Conservation (phyloP, 2,797 vertebrate species). For the Dermochelys coriacea region DNA sequence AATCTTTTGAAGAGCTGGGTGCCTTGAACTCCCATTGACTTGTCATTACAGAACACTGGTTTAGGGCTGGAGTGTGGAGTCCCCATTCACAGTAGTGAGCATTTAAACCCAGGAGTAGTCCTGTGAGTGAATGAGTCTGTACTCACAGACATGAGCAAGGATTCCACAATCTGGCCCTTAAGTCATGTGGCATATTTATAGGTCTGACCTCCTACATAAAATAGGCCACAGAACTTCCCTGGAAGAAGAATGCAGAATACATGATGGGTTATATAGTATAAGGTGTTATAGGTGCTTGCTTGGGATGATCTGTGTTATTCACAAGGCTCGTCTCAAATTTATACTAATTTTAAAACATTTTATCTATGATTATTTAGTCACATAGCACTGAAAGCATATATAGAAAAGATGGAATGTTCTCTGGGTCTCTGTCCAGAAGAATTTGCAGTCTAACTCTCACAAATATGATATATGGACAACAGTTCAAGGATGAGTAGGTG, state of each 20-base stretch:
- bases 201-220: neutral
- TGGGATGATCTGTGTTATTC: neutral
- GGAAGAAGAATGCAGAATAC: neutral
- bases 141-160: neutral
- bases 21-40: neutral
- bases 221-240: neutral
- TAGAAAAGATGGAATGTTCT: neutral
- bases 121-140: neutral
- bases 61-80: neutral
- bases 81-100: neutral
- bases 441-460: neutral
- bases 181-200: neutral
- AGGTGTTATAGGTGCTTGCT: neutral
- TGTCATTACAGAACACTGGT: neutral
- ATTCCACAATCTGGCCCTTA: neutral
- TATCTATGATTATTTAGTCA: neutral
- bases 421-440: neutral
- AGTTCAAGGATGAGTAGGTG: neutral
- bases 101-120: neutral
- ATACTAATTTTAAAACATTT: neutral
- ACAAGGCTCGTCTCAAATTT: neutral
- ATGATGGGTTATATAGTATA: neutral
- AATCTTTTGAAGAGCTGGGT: neutral
- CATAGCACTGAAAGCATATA: neutral
- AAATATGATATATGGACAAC: neutral